These are phyloP conservation scores for Loxodonta africana DNA, from an alignment of 2,113 vertebrate species.

Conservation along the genomic window DNA sequence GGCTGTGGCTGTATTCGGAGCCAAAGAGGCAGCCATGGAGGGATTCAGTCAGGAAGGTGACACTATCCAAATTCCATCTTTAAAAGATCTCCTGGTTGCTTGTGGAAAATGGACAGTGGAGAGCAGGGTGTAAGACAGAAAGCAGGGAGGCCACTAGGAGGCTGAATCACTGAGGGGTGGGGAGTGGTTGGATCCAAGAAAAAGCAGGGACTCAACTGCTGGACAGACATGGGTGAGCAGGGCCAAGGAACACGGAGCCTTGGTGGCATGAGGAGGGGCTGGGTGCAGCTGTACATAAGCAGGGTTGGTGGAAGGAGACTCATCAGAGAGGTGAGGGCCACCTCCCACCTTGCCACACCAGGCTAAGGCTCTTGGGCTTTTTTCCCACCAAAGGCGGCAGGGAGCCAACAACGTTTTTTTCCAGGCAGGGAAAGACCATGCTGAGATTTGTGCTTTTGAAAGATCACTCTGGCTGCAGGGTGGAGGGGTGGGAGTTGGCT, in stretches of 20 bases:
- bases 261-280: not conserved
- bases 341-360: not conserved
- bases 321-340: not conserved
- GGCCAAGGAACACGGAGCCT: too few relatives aligned
- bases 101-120: not conserved
- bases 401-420: not conserved
- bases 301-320: not conserved
- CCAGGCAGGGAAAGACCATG: constrained; percentile 50
- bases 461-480: constrained; percentile 48
- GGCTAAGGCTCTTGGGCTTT: constrained; percentile 4
- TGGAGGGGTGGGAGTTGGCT: constrained; percentile 41
- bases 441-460: constrained; percentile 56
- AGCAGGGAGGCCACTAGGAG: not conserved
- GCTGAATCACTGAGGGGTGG: not conserved
- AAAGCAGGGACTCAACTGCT: not conserved
- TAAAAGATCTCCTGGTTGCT: not conserved
- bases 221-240: not conserved
- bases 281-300: not conserved
- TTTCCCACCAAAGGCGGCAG: not conserved
- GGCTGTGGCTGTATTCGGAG: not conserved
- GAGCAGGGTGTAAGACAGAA: not conserved
- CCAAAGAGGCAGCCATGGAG: not conserved
- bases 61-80: not conserved
- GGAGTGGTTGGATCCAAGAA: not conserved
- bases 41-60: not conserved